phyloP scores from a whole-genome alignment of 2,888 invertebrate genomes.

The Macroteleia sp. region DNA sequence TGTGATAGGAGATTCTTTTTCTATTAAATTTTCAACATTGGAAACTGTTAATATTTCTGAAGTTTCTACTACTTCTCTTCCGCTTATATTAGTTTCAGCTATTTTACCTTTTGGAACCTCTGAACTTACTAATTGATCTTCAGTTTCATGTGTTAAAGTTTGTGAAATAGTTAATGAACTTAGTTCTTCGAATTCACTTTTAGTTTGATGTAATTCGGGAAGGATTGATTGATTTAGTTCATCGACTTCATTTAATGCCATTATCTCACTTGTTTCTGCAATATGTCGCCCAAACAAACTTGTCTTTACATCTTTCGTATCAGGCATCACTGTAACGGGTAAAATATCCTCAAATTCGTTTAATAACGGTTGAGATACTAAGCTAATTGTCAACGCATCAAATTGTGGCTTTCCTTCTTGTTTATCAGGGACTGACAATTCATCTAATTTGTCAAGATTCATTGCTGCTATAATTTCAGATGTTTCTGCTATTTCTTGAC shows the following conservation, averaged over 20 bases:
- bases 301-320: slow-evolving; percentile 70
- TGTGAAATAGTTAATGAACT: slow-evolving; percentile 68
- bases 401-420: slow-evolving; percentile 72
- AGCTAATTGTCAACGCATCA: slow-evolving; percentile 69
- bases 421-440: slow-evolving; percentile 69
- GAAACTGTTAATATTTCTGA: slow-evolving; percentile 70
- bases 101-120: slow-evolving; percentile 53
- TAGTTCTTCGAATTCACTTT: slow-evolving; percentile 66
- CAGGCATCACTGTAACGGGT: slow-evolving; percentile 70
- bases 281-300: slow-evolving; percentile 76
- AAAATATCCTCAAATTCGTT: slow-evolving; percentile 70
- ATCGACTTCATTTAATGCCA: slow-evolving; percentile 71
- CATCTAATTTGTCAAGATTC: slow-evolving; percentile 73
- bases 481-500: too few relatives aligned
- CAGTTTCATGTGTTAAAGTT: slow-evolving; percentile 69
- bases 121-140: slow-evolving; percentile 60
- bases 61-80: slow-evolving; percentile 82
- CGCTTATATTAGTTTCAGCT: slow-evolving; percentile 71
- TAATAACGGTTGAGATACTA: slow-evolving; percentile 68
- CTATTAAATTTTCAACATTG: slow-evolving; percentile 66
- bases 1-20: slow-evolving; percentile 55
- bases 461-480: slow-evolving; percentile 76
- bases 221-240: slow-evolving; percentile 71
- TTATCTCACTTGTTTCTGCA: slow-evolving; percentile 68
- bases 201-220: slow-evolving; percentile 73